Base-by-base conservation (phyloP, 1,140 invertebrate species). In the Lanistes nyassanus region DNA sequence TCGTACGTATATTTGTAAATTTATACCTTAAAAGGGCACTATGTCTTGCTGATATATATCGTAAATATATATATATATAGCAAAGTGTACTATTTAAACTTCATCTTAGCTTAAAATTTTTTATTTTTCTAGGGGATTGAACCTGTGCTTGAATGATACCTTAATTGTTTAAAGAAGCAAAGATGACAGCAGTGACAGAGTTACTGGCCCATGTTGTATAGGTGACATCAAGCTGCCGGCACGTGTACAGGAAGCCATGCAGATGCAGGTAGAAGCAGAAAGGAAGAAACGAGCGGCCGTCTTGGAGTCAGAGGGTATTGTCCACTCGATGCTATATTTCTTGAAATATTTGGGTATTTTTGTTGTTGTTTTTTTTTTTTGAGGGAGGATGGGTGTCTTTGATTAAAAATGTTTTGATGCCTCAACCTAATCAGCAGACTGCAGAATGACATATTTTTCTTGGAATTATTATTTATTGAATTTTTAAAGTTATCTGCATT, bases 181-280 rank as follows among this genome's bases (percentile, higher is more conserved):
- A n/a, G 23, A 60, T 60, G 56, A 1, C 2, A 60, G n/a, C 23
- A 31, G 56, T n/a, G 23, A 60, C 23, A 5, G 1, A 60, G n/a
- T 60, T 26, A 23, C 29, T 31, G 62, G 9, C 62, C 7, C 23
- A n/a, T 74, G 42, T 36, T 47, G 79, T 80, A 26, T 79, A 96
- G 95, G 95, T 90, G 96, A 98, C 87, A 97, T 99, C 82, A 95
- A 94, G 88, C 90, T 99, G 80, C 98, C 98, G 13, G 88, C 91
- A 3, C 93, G 96, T 88, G 95, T 99, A 6, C 96, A 98, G 85
- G 97, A 99, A 91, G 98, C 98, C 7, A 99, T 99, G 98, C 98
- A 99, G 90, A 99, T 99, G 97, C 98, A 99, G 74, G 97, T 99
- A 0, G 98, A 99, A 91, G 98, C 98, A 0, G 98, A 99, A 89